phyloP scores from a whole-genome alignment of 2,113 vertebrate genomes.

The Eira barbara region DNA sequence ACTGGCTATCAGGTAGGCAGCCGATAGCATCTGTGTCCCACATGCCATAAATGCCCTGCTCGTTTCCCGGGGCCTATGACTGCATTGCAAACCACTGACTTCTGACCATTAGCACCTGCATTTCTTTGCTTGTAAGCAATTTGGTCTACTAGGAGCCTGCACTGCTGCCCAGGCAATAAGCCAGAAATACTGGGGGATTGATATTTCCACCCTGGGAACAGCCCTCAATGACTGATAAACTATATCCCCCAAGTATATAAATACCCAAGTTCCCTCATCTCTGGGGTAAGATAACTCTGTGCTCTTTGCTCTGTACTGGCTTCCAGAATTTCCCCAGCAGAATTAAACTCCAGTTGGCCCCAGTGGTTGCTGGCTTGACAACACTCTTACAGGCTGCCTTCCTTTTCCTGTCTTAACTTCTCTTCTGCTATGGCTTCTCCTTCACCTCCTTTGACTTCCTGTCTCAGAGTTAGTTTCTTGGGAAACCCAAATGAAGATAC shows the following conservation, averaged over 20 bases:
- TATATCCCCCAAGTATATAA: not conserved
- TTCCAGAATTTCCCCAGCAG: not conserved
- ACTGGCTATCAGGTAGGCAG: fast-evolving
- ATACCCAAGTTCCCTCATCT: not conserved
- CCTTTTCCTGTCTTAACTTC: not conserved
- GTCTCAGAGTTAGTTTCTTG: not conserved
- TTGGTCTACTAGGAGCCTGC: not conserved
- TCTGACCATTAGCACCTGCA: not conserved
- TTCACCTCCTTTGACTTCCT: not conserved
- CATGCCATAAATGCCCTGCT: not conserved
- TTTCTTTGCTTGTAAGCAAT: not conserved
- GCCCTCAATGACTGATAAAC: not conserved
- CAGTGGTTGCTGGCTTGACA: not conserved
- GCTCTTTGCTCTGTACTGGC: not conserved
- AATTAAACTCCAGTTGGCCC: not conserved
- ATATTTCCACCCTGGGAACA: not conserved
- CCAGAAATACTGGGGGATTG: not conserved
- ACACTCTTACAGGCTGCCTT: not conserved
- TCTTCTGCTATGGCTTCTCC: not conserved
- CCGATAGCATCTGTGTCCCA: not conserved
- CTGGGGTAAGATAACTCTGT: not conserved
- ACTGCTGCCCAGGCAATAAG: not conserved
- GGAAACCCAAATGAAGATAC: not conserved
- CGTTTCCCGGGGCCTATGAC: too few relatives aligned
- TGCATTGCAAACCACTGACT: not conserved